Evolutionary conservation across 2,888 invertebrate species (phyloP), one percentile per base, ranked within the genome.

Genomic region (Sminthurinus aureus): DNA sequence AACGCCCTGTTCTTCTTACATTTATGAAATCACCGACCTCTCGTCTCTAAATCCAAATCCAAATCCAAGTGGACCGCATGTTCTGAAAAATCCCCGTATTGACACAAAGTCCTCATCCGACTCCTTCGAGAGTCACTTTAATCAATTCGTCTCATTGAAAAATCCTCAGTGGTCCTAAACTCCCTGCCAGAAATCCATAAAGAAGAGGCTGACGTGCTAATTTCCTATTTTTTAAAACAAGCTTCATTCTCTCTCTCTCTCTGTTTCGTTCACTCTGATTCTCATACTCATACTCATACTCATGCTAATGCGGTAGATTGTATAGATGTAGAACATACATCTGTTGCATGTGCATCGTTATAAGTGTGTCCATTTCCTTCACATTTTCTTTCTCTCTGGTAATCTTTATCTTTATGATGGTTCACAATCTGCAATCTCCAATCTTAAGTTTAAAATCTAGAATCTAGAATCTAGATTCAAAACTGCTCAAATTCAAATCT

Each of bases 61-160:
- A 20, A 79, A 84, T 85, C 83, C 82, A 84, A 83, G 22, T 84
- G 74, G 79, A 83, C 86, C 86, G 82, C 84, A 87, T 87, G 86
- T 80, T 85, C 82, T 85, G 77, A 85, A 81, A 87, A 87, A 80
- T 81, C 71, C 22, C 76, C 83, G 85, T 85, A 85, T 85, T 85
- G 79, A 75, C 82, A 76, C 82, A 83, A 84, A 83, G 82, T 83
- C 83, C 83, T 74, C 24, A 76, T 51, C 80, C 82, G 79, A 85
- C 83, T 51, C 26, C 24, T 38, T 79, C 84, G 80, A 84, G 79
- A 78, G 83, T 85, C 52, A 76, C 81, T 81, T 84, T 84, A 84
- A 64, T 85, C 76, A 75, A 83, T 86, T 86, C 76, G 75, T 84
- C 86, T 74, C 76, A 58, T 80, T 76, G 86, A 83, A 86, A 86